Base-by-base conservation (phyloP, 2,113 vertebrate genomes). In the Nematolebias whitei region DNA sequence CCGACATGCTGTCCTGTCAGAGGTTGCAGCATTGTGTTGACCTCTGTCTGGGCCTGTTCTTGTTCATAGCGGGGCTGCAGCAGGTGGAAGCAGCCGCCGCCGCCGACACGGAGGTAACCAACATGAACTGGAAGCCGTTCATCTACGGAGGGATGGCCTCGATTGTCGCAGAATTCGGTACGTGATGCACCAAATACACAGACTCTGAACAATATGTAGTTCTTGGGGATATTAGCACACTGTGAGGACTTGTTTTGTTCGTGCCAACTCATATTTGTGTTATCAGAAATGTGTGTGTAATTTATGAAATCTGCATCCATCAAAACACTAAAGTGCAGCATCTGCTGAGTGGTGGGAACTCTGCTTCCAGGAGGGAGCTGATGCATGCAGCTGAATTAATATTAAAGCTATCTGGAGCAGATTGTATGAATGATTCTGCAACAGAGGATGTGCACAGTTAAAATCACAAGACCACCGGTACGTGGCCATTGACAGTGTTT, bases 91-190 rank as follows among this genome's bases (percentile, higher is more conserved):
- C 92, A 58, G 86, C 90, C 63, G 78, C 80, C 23, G 72, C 80
- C 23, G 72, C 78, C 51, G 86, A 85, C 79, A 86, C 92, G 80
- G 95, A 95, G 76, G 97, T 98, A 96, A 85, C 89, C 87, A 93
- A 82, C 85, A 84, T 98, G 74, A 97, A 95, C 90, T 98, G 96
- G 96, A 97, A 98, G 87, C 96, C 96, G 58, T 98, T 98, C 88
- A 94, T 98, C 66, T 98, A 96, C 75, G 96, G 96, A 78, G 96
- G 96, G 78, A 93, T 97, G 93, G 96, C 96, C 90, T 97, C 96
- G 79, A 94, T 97, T 77, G 95, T 96, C 89, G 96, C 96, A 83
- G 96, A 97, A 89, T 97, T 96, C 84, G 95, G 96, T 97, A 91
- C 92, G 94, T 90, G 79, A 72, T 86, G 84, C 85, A 65, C 64